phyloP scores from a whole-genome alignment of 2,888 invertebrate species.

The Caprella mutica region DNA sequence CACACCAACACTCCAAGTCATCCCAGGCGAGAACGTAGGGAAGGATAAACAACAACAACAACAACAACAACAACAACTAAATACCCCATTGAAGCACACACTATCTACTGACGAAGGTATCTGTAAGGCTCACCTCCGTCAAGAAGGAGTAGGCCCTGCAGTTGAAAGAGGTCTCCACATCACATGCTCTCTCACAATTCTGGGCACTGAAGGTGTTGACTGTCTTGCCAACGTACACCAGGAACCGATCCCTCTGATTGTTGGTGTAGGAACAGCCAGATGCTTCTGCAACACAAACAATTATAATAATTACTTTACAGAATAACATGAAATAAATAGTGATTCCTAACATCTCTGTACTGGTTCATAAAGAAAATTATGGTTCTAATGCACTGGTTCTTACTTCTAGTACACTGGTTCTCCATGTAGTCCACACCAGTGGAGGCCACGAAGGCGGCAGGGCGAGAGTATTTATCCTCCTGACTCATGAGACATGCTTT shows the following conservation, averaged over 20 bases:
- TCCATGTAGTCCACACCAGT: conserved; percentile 46
- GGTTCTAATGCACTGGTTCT: conserved; percentile 25
- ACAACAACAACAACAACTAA: too few relatives aligned
- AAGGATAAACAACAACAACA: too few relatives aligned
- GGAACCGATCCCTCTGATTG: conserved; percentile 39
- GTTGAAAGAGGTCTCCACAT: conserved; percentile 42
- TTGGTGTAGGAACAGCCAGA: conserved; percentile 40
- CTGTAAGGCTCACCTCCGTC: conserved; percentile 36
- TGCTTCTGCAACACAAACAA: too few relatives aligned
- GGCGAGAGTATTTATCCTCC: conserved; percentile 45
- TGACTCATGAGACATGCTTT: conserved; percentile 44
- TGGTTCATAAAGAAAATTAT: too few relatives aligned
- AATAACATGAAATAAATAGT: too few relatives aligned
- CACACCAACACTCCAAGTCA: too few relatives aligned
- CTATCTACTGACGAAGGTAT: too few relatives aligned
- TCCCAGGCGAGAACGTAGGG: too few relatives aligned
- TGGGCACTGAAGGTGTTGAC: conserved; percentile 40
- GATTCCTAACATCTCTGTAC: too few relatives aligned
- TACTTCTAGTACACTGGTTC: conserved; percentile 46
- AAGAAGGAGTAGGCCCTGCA: conserved; percentile 43
- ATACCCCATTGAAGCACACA: too few relatives aligned
- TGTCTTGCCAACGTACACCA: conserved; percentile 42
- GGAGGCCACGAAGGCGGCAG: conserved; percentile 43
- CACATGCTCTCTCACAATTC: conserved; percentile 43
- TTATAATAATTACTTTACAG: too few relatives aligned